Conservation (phyloP, 64 coral and sea anemone species). For the Montipora efflorescens region DNA sequence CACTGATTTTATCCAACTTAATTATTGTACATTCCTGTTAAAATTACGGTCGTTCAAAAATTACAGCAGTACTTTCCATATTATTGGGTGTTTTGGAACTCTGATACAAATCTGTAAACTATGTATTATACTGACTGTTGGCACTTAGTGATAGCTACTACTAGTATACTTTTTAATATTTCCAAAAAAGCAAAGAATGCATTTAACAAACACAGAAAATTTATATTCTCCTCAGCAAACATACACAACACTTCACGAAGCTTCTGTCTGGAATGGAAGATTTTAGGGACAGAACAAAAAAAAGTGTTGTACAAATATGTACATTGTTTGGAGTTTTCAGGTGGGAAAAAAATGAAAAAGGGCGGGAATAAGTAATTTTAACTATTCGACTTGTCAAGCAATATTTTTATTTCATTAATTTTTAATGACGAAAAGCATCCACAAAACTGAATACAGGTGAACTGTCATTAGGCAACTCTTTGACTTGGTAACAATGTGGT, state of each 20-base stretch:
- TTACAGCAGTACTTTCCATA: no score
- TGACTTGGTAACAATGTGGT: constrained; percentile 12
- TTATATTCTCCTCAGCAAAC: not conserved
- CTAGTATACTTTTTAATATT: no score
- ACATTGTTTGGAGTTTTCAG: not conserved
- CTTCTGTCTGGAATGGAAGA: not conserved
- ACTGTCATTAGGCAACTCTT: not conserved
- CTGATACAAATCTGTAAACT: no score
- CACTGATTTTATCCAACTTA: no score
- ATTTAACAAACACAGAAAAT: not conserved
- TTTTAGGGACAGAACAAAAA: not conserved
- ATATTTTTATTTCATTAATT: constrained; percentile 19
- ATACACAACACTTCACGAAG: not conserved
- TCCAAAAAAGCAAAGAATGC: not conserved
- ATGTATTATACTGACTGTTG: no score
- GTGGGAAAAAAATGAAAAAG: constrained; percentile 14
- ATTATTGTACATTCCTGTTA: no score
- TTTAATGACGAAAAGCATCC: constrained; percentile 13
- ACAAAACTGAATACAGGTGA: not conserved
- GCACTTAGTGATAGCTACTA: no score
- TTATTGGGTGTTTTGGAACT: no score
- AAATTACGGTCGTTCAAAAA: no score
- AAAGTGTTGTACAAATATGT: not conserved
- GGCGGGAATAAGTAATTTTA: constrained; percentile 1
- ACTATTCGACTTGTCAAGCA: constrained; percentile 8